Conservation (phyloP, 1,140 invertebrate species). For the Ectropis grisescens region DNA sequence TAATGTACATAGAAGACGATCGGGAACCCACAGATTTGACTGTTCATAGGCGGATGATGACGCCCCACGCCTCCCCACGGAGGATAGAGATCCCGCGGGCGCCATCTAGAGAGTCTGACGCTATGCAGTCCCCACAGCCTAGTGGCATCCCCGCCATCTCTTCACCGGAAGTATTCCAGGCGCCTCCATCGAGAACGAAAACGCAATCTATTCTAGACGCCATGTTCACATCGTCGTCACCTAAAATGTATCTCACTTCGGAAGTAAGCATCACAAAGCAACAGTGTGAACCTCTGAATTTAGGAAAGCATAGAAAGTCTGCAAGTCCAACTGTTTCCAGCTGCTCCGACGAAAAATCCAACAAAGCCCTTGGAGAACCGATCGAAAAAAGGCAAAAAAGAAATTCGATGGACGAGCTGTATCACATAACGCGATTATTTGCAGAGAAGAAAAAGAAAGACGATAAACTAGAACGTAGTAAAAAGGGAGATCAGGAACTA, state of each 20-base stretch:
- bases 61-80: constrained; percentile 54
- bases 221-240: constrained; percentile 65
- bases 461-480: constrained; percentile 15
- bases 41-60: constrained; percentile 64
- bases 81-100: constrained; percentile 63
- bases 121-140: constrained; percentile 76
- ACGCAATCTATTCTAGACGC: constrained; percentile 72
- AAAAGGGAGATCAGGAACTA: constrained; percentile 1
- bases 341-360: constrained; percentile 72
- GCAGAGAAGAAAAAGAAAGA: constrained; percentile 44
- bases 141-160: constrained; percentile 75
- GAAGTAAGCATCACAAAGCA: constrained; percentile 70
- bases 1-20: too few relatives aligned
- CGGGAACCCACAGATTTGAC: constrained; percentile 60
- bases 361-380: constrained; percentile 69
- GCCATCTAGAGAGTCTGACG: constrained; percentile 73
- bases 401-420: constrained; percentile 57
- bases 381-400: constrained; percentile 71
- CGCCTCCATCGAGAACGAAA: constrained; percentile 61
- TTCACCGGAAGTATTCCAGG: constrained; percentile 72
- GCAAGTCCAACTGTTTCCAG: constrained; percentile 73
- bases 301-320: constrained; percentile 74
- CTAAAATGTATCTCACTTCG: constrained; percentile 71
- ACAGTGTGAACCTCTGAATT: constrained; percentile 76
- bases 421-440: too few relatives aligned